Evolutionary conservation across 1,140 invertebrate genomes (phyloP).

Genomic region (Macrotrachela quadricornifera): DNA sequence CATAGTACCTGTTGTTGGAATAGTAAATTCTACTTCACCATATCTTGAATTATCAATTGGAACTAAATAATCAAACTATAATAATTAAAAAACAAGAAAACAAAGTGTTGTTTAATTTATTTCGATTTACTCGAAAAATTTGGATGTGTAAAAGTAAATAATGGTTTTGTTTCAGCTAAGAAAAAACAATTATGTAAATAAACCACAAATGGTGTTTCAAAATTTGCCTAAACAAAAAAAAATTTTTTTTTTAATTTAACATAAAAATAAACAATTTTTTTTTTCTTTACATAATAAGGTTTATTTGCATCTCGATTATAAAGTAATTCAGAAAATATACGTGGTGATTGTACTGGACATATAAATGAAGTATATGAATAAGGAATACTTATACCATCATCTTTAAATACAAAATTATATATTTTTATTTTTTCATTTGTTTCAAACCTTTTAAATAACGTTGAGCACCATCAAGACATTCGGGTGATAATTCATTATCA

Average conservation of each 20-base stretch:
- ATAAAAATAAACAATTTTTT: slow-evolving; percentile 28
- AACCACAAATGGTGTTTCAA: slow-evolving; percentile 73
- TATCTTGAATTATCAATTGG: not conserved
- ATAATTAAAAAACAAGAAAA: not conserved
- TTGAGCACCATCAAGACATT: slow-evolving; percentile 85
- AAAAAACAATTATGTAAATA: slow-evolving; percentile 69
- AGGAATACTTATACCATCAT: slow-evolving; percentile 76
- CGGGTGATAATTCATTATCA: slow-evolving; percentile 93
- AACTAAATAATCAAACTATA: not conserved
- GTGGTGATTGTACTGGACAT: slow-evolving; percentile 56
- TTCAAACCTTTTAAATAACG: slow-evolving; percentile 53
- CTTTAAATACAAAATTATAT: slow-evolving; percentile 34
- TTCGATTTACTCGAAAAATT: slow-evolving; percentile 34
- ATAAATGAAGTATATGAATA: slow-evolving; percentile 69
- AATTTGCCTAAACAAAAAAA: slow-evolving; percentile 1
- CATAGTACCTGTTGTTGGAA: slow-evolving; percentile 40
- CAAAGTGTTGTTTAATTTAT: not conserved
- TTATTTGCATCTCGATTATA: slow-evolving; percentile 18
- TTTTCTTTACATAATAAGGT: slow-evolving; percentile 38
- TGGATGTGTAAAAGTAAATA: slow-evolving; percentile 76
- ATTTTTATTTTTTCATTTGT: not conserved
- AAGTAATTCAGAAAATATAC: slow-evolving; percentile 40
- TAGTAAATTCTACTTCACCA: not conserved
- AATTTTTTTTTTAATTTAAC: too few relatives aligned
- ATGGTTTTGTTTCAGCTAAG: slow-evolving; percentile 48